Base-by-base conservation (phyloP, 2,888 invertebrate genomes). In the Lasioglossum oenotherae region DNA sequence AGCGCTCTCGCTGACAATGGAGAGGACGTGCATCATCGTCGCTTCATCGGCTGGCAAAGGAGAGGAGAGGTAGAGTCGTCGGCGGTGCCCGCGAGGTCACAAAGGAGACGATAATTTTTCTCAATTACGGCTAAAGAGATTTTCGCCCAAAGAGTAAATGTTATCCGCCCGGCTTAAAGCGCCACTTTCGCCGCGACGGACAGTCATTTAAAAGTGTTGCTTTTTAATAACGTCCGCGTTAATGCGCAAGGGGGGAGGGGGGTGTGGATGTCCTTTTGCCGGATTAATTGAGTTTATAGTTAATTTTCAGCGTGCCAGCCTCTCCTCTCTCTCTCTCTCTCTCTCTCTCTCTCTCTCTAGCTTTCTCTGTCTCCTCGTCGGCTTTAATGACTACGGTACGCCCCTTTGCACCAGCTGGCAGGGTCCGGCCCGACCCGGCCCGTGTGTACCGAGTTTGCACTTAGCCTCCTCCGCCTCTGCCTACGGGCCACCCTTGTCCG, bases 211-310 rank as follows among this genome's bases (percentile, higher is more conserved):
- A 90, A 91, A 84, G 86, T 79, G 84, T 57, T 83, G 72, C 82
- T 83, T 86, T 89, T 90, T 85, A 82, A 84, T 84, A 87, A 84
- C 72, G 84, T 80, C 76, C 35, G 53, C 91, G 81, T 82, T 91
- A 91, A 91, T 89, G 84, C 73, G 82, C 78, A 81, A 78, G 81
- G 83, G 71, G 31, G 31, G 71, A 78, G 81, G 83, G 71, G 31
- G 31, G 71, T 53, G 75, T 74, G 53, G 53, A 78, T 75, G 80
- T 78, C 88, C 87, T 87, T 89, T 89, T 79, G 78, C 76, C 60
- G 86, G 79, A 89, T 87, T 91, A 90, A 90, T 90, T 74, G 89
- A 89, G 91, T 90, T 90, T 87, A 90, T 85, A 83, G 91, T 89
- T 90, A 87, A 90, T 91, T 91, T 88, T 82, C 69, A 77, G 80